phyloP scores from a whole-genome alignment of 2,888 invertebrate genomes.

The Cosmopolites sordidus region DNA sequence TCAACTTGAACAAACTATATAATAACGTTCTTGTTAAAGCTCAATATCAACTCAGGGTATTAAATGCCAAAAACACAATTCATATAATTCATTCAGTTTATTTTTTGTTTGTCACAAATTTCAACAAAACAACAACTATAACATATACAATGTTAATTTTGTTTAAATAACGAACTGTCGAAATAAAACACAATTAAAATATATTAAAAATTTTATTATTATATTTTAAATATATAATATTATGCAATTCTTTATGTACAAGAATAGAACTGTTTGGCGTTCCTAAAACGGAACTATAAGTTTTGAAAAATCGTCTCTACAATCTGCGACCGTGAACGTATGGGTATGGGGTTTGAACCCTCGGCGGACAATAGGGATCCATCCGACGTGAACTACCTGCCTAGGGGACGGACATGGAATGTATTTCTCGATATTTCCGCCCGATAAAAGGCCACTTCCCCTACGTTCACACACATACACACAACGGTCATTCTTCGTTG shows the following conservation, averaged over 20 bases:
- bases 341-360: slow-evolving; percentile 13
- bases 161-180: neutral
- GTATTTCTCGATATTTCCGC: slow-evolving; percentile 23
- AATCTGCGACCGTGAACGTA: slow-evolving; percentile 30
- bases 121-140: too few species aligned
- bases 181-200: slow-evolving; percentile 19
- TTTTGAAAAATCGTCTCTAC: neutral
- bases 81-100: too few species aligned
- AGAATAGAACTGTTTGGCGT: slow-evolving; percentile 40
- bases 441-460: neutral
- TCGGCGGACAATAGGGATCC: slow-evolving; percentile 20
- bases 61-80: too few species aligned
- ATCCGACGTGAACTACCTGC: slow-evolving; percentile 28
- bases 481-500: slow-evolving; percentile 11
- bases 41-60: too few species aligned
- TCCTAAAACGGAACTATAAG: slow-evolving; percentile 43
- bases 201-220: slow-evolving; percentile 9
- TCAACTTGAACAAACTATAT: too few species aligned
- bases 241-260: slow-evolving; percentile 42
- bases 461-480: neutral
- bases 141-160: too few species aligned
- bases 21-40: too few species aligned
- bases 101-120: too few species aligned
- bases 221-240: slow-evolving; percentile 43
- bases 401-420: slow-evolving; percentile 34